Evolutionary conservation across 1,140 invertebrate species (phyloP).

Genomic region (Helicoverpa zea): DNA sequence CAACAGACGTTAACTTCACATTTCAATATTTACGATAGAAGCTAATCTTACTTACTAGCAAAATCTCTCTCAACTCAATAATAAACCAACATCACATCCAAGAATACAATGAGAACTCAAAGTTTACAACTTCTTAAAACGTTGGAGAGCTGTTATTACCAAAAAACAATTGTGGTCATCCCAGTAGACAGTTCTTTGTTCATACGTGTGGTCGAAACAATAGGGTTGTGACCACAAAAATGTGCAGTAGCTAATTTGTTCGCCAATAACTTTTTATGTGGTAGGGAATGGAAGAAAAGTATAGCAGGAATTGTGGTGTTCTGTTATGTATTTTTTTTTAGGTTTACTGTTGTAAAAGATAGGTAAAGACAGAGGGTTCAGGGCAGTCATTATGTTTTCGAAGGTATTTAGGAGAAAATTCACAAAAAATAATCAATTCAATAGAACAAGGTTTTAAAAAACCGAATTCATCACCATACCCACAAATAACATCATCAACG

Average conservation of each 20-base stretch:
- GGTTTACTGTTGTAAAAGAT: no score
- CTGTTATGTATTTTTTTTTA: no score
- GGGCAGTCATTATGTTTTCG: no score
- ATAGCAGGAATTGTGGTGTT: not conserved
- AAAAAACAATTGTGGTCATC: conserved; percentile 48
- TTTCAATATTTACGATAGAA: no score
- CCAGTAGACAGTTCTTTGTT: conserved; percentile 38
- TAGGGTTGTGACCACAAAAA: conserved; percentile 44
- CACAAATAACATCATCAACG: no score
- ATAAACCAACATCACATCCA: not conserved
- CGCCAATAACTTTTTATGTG: conserved; percentile 47
- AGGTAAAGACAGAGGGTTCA: no score
- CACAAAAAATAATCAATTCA: no score
- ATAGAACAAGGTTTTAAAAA: no score
- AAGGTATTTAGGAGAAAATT: no score
- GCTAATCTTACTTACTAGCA: not conserved
- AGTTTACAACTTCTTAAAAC: conserved; percentile 34
- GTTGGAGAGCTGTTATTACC: conserved; percentile 29
- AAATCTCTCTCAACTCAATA: not conserved
- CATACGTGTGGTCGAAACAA: conserved; percentile 42
- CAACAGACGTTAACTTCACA: no score
- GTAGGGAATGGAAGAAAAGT: conserved; percentile 11
- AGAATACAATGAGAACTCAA: conserved; percentile 26
- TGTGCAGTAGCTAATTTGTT: conserved; percentile 48
- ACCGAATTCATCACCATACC: no score